Percentiles rank a stretch among this genome's conserved stretches.
Conservation (phyloP, 2,888 invertebrate genomes). For the Rhyacophila evoluta region DNA sequence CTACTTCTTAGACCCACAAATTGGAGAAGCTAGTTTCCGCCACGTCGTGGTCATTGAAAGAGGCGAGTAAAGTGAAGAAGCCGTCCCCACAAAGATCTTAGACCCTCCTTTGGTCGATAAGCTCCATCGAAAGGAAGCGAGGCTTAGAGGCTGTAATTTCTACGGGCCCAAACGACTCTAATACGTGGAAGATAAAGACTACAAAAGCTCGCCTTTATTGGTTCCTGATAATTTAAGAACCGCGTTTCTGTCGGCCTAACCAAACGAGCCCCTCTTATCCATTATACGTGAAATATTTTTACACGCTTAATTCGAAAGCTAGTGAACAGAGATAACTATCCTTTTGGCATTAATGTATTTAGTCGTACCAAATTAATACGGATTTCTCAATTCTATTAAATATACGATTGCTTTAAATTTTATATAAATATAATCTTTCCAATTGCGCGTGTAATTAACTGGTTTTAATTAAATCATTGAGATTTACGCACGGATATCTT, state of each 20-base stretch:
- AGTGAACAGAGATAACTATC: conserved; percentile 2
- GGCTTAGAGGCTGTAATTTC: conserved; percentile 15
- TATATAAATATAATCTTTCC: too few relatives aligned
- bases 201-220: conserved; percentile 8
- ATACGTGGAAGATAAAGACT: conserved; percentile 16
- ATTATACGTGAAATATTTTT: conserved; percentile 8
- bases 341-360: not conserved
- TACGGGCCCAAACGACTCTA: not conserved
- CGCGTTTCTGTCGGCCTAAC: not conserved
- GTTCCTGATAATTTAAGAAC: conserved; percentile 25
- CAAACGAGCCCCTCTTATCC: not conserved
- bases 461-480: too few relatives aligned
- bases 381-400: too few relatives aligned
- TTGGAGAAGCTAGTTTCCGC: not conserved
- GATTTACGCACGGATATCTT: too few relatives aligned
- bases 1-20: not conserved
- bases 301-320: not conserved
- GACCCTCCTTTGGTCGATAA: conserved; percentile 12
- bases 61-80: conserved; percentile 15
- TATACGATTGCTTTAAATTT: too few relatives aligned
- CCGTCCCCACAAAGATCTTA: conserved; percentile 23
- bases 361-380: not conserved
- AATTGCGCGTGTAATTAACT: too few relatives aligned
- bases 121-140: conserved; percentile 16
- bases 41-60: not conserved